Conservation (phyloP, 2,888 invertebrate species). For the Sarcophaga variegata region DNA sequence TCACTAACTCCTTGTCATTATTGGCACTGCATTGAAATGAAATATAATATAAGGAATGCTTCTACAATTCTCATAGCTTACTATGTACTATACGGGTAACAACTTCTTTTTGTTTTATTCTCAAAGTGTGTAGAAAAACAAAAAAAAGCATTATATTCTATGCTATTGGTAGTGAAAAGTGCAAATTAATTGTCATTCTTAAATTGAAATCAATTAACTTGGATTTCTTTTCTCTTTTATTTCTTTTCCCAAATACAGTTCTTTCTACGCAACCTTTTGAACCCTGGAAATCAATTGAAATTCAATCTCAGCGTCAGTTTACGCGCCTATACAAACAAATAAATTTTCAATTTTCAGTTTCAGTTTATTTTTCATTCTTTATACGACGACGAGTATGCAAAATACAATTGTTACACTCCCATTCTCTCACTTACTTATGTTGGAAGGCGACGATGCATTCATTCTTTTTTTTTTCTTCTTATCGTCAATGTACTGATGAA, state of each 20-base stretch:
- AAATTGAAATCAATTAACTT: slow-evolving; percentile 67
- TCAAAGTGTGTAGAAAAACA: background rate
- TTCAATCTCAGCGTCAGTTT: slow-evolving; percentile 55
- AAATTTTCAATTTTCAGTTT: slow-evolving; percentile 46
- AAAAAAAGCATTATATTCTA: background rate
- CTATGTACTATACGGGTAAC: too few relatives aligned
- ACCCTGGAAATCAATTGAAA: slow-evolving; percentile 52
- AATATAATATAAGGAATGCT: too few relatives aligned
- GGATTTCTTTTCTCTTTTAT: slow-evolving; percentile 34
- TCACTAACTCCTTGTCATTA: too few relatives aligned
- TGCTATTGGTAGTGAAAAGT: slow-evolving; percentile 38
- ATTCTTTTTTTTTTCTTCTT: background rate
- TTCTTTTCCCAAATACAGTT: slow-evolving; percentile 33
- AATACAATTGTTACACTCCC: background rate
- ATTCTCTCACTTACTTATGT: too few relatives aligned
- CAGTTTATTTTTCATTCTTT: too few relatives aligned
- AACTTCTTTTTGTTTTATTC: slow-evolving; percentile 6
- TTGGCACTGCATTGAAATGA: too few relatives aligned
- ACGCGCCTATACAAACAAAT: slow-evolving; percentile 37
- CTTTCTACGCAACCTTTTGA: slow-evolving; percentile 61
- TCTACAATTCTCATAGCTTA: too few relatives aligned
- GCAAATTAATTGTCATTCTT: slow-evolving; percentile 65
- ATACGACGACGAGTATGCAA: slow-evolving; percentile 9
- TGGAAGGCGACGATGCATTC: background rate
- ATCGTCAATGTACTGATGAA: slow-evolving; percentile 12